phyloP scores from a whole-genome alignment of 2,888 invertebrate genomes.

The Leptinotarsa rubiginosa region DNA sequence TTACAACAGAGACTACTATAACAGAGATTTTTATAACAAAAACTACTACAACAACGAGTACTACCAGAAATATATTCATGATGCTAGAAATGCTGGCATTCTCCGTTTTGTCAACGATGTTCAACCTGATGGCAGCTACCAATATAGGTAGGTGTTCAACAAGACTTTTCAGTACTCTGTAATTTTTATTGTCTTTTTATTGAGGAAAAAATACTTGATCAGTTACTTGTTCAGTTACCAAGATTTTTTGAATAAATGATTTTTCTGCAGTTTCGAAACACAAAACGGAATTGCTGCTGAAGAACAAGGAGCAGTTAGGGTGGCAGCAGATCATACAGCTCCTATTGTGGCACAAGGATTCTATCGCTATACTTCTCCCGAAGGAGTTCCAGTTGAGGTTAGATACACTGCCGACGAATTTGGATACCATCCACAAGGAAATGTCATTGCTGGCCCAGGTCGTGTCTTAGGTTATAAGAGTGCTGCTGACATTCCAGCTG shows the following conservation, averaged over 20 bases:
- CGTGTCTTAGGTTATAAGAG: conserved; percentile 3
- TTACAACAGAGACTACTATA: conserved; percentile 27
- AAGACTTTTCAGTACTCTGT: too few relatives aligned
- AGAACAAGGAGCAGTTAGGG: conserved; percentile 69
- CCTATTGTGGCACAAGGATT: conserved; percentile 66
- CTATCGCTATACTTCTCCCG: conserved; percentile 59
- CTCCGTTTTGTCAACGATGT: conserved; percentile 64
- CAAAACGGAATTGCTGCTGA: conserved; percentile 74
- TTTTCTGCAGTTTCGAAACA: conserved; percentile 65
- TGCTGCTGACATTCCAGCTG: not conserved
- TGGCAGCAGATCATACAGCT: conserved; percentile 51
- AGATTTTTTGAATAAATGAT: not conserved
- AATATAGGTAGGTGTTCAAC: conserved; percentile 64
- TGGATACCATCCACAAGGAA: conserved; percentile 58
- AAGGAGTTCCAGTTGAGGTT: conserved; percentile 52
- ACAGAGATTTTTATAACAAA: conserved; percentile 12
- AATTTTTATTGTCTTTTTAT: too few relatives aligned
- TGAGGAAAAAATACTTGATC: too few relatives aligned
- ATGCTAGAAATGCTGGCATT: conserved; percentile 49
- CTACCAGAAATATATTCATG: conserved; percentile 16
- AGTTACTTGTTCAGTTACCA: too few relatives aligned
- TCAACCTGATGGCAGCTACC: conserved; percentile 67
- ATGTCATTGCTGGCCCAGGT: conserved; percentile 26
- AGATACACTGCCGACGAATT: conserved; percentile 57
- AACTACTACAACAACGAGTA: conserved; percentile 16